phyloP scores from a whole-genome alignment of 2,888 invertebrate species.

The Cremastinae sp. region DNA sequence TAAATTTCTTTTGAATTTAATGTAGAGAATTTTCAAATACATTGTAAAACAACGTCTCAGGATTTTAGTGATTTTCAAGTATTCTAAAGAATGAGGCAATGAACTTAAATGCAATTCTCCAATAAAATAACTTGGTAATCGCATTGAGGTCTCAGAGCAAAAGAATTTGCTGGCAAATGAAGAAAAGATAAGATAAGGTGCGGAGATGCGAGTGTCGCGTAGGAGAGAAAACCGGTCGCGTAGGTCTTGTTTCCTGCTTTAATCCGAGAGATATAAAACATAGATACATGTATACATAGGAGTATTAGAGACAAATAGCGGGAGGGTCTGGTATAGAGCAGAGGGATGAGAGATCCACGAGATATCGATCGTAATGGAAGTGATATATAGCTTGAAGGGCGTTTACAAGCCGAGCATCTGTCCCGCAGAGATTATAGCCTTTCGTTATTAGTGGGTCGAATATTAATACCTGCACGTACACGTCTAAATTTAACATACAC shows the following conservation, averaged over 20 bases:
- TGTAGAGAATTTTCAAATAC: too few relatives aligned
- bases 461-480: constrained; percentile 65
- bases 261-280: constrained; percentile 27
- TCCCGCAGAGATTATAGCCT: constrained; percentile 67
- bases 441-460: constrained; percentile 64
- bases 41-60: too few relatives aligned
- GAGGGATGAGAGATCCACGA: constrained; percentile 42
- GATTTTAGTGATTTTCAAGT: too few relatives aligned
- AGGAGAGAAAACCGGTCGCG: constrained; percentile 35
- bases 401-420: constrained; percentile 64
- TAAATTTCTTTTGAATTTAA: too few relatives aligned
- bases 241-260: constrained; percentile 4
- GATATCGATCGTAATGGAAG: constrained; percentile 61
- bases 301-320: background rate
- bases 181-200: background rate
- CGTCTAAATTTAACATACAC: background rate
- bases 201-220: background rate
- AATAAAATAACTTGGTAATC: too few relatives aligned
- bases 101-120: too few relatives aligned
- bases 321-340: background rate
- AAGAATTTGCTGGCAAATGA: background rate
- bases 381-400: constrained; percentile 59
- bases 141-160: too few relatives aligned
- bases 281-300: constrained; percentile 19
- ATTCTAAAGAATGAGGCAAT: too few relatives aligned